Evolutionary conservation across 92 coral and sea anemone species (phyloP).

Genomic region (Isaurus tuberculatus): DNA sequence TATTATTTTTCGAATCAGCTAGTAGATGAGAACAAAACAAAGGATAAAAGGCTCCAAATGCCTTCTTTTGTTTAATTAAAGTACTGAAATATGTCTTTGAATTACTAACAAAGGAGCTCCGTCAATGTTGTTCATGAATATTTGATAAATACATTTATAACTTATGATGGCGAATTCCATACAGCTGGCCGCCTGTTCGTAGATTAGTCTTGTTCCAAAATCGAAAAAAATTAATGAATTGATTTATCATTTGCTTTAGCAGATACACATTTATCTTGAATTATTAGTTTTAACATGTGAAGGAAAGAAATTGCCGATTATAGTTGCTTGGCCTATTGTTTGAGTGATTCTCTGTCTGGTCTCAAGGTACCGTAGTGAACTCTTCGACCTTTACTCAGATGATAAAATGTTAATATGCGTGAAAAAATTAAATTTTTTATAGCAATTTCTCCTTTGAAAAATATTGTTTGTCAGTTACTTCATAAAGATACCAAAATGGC

Average conservation of each 20-base stretch:
- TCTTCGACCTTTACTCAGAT: background rate
- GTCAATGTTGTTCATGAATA: constrained; percentile 1
- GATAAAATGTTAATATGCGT: background rate
- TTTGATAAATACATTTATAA: background rate
- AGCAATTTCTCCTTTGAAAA: background rate
- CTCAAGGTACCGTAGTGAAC: background rate
- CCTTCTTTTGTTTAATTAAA: constrained; percentile 39
- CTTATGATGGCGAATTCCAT: constrained; percentile 8
- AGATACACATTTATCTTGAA: background rate
- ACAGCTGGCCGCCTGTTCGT: constrained; percentile 19
- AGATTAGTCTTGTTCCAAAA: background rate
- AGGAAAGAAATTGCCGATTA: background rate
- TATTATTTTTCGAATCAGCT: constrained; percentile 8
- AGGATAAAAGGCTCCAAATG: constrained; percentile 6
- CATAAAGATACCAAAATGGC: background rate
- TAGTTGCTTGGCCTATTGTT: background rate
- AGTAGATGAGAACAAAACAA: background rate
- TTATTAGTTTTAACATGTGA: background rate
- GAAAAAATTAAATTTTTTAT: background rate
- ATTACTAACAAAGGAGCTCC: constrained; percentile 31
- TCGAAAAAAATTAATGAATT: background rate
- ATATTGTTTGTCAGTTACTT: background rate
- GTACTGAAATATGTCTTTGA: constrained; percentile 4
- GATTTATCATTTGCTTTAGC: background rate
- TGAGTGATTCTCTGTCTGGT: background rate